phyloP scores from a whole-genome alignment of 2,113 vertebrate species.

The Ictalurus punctatus region DNA sequence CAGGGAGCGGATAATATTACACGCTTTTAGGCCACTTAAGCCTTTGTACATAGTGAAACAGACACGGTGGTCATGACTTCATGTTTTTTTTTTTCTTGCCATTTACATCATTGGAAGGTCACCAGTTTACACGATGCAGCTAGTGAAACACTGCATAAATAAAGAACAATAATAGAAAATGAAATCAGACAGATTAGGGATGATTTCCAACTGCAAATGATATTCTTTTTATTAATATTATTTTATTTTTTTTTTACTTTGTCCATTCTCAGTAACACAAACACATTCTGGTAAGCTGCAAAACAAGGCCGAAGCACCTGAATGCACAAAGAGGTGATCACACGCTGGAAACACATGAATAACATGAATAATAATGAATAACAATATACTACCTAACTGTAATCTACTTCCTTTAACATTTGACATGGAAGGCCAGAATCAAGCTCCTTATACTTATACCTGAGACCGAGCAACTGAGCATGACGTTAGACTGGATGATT shows the following conservation, averaged over 20 bases:
- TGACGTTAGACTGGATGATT: not conserved
- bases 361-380: not conserved
- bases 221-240: not conserved
- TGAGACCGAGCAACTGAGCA: not conserved
- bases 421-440: not conserved
- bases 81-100: slow-evolving; percentile 41
- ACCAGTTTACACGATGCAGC: slow-evolving; percentile 21
- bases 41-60: slow-evolving; percentile 39
- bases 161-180: slow-evolving; percentile 14
- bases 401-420: not conserved
- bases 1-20: slow-evolving; percentile 25
- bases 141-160: slow-evolving; percentile 11
- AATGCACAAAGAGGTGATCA: not conserved
- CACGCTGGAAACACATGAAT: not conserved
- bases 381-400: not conserved
- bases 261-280: not conserved
- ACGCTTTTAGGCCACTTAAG: slow-evolving; percentile 40
- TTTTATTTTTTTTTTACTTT: not conserved
- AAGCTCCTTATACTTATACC: not conserved
- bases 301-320: not conserved
- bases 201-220: slow-evolving; percentile 46
- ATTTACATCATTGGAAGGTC: slow-evolving; percentile 29
- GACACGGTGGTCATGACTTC: slow-evolving; percentile 46
- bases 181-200: slow-evolving; percentile 43
- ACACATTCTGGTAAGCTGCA: not conserved